These are phyloP conservation scores for Austrolebias charrua DNA, from an alignment of 2,797 vertebrate genomes.

Conservation along the genomic window DNA sequence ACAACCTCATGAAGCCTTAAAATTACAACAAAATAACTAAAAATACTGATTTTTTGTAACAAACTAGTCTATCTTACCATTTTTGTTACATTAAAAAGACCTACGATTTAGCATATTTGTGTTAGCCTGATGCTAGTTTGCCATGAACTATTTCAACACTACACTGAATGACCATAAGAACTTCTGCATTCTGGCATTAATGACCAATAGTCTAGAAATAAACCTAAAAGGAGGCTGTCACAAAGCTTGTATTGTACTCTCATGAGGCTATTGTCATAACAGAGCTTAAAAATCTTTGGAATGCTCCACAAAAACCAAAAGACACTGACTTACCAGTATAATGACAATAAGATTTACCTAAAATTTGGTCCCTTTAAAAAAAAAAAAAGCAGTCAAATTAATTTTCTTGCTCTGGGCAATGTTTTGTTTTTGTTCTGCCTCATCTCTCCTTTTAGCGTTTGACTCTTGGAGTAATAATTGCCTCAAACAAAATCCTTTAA, in stretches of 20 bases:
- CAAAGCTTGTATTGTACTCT: conserved; percentile 13
- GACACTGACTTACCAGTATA: conserved; percentile 39
- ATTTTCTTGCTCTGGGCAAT: conserved; percentile 44
- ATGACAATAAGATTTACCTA: conserved; percentile 32
- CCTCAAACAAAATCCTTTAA: conserved; percentile 57
- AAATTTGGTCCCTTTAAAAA: conserved; percentile 30
- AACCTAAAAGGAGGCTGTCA: conserved; percentile 18
- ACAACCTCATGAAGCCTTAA: no score
- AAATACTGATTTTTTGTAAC: no score
- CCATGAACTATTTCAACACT: conserved; percentile 4
- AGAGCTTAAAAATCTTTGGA: conserved; percentile 32
- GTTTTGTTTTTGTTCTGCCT: conserved; percentile 61
- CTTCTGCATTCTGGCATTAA: background rate
- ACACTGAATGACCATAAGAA: conserved; percentile 18
- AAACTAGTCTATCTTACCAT: no score
- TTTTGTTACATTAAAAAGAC: no score
- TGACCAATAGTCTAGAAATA: conserved; percentile 7
- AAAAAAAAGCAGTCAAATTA: conserved; percentile 52
- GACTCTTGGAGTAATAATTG: conserved; percentile 57
- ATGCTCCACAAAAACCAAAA: conserved; percentile 31
- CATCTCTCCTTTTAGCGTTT: conserved; percentile 48
- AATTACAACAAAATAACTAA: no score
- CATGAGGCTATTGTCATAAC: conserved; percentile 30
- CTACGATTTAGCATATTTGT: conserved; percentile 24
- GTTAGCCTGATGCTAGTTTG: background rate